Conservation (phyloP, 2,888 invertebrate species). For the Pristionchus japonicus region DNA sequence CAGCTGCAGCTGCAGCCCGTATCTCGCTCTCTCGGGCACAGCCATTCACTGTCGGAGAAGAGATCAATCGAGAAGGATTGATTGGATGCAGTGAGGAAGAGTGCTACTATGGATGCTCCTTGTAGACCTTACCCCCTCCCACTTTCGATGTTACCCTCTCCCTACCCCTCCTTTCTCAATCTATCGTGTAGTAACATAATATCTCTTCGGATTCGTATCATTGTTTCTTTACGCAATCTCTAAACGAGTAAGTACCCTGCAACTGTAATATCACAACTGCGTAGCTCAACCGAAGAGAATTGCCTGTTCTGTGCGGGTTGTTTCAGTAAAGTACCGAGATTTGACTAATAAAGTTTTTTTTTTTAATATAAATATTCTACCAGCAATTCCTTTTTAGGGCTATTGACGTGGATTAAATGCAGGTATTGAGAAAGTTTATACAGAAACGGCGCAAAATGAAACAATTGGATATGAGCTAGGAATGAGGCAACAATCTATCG, state of each 20-base stretch:
- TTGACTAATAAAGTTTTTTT: too few relatives aligned
- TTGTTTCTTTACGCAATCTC: neutral
- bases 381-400: too few relatives aligned
- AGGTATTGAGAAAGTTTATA: neutral
- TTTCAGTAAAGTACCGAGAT: neutral
- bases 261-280: neutral
- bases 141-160: neutral
- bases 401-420: too few relatives aligned
- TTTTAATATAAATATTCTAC: too few relatives aligned
- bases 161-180: neutral
- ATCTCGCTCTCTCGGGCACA: neutral
- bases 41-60: slow-evolving; percentile 20
- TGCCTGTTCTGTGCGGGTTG: neutral
- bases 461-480: neutral
- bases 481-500: neutral
- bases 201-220: neutral
- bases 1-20: neutral
- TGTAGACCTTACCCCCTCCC: neutral
- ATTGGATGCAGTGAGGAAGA: neutral
- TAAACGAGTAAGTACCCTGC: slow-evolving; percentile 10
- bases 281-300: neutral
- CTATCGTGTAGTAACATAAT: too few relatives aligned
- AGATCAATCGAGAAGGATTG: neutral
- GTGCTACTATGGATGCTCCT: slow-evolving; percentile 14
- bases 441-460: neutral